A percentile compares a stretch with the other conserved stretches of the same genome.
Evolutionary conservation across 2,888 invertebrate genomes (phyloP).

Genomic region (Cheilosia impressa): DNA sequence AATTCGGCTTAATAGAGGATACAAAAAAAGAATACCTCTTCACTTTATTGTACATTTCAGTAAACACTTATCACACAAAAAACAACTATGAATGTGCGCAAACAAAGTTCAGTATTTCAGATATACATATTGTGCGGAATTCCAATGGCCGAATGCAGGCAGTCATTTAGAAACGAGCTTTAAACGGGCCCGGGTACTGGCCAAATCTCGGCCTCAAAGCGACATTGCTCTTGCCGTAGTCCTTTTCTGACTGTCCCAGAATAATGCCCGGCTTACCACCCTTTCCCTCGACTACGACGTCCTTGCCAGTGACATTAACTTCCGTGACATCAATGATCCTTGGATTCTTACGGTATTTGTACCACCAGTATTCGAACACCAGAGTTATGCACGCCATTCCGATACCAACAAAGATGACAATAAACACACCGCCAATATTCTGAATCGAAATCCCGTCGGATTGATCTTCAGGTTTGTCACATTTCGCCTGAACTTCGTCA

Average conservation of each 20-base stretch:
- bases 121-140: constrained; percentile 10
- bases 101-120: constrained; percentile 2
- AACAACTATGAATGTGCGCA: constrained; percentile 54
- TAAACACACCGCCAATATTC: constrained; percentile 99
- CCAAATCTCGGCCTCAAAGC: constrained; percentile 81
- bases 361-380: constrained; percentile 97
- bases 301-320: constrained; percentile 79
- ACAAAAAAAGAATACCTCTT: not conserved
- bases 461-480: constrained; percentile 95
- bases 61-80: constrained; percentile 30
- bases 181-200: constrained; percentile 81
- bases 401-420: constrained; percentile 98
- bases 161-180: constrained; percentile 80
- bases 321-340: constrained; percentile 87
- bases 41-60: constrained; percentile 12
- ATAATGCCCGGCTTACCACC: constrained; percentile 79
- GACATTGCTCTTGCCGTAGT: constrained; percentile 81
- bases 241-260: constrained; percentile 81
- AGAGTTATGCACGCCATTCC: constrained; percentile 95
- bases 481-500: constrained; percentile 90
- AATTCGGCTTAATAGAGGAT: not conserved
- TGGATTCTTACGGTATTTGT: constrained; percentile 89
- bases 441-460: constrained; percentile 98
- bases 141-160: not conserved
- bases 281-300: constrained; percentile 79